Base-by-base conservation (phyloP, 1,140 invertebrate genomes). In the Paraescarpia echinospica region DNA sequence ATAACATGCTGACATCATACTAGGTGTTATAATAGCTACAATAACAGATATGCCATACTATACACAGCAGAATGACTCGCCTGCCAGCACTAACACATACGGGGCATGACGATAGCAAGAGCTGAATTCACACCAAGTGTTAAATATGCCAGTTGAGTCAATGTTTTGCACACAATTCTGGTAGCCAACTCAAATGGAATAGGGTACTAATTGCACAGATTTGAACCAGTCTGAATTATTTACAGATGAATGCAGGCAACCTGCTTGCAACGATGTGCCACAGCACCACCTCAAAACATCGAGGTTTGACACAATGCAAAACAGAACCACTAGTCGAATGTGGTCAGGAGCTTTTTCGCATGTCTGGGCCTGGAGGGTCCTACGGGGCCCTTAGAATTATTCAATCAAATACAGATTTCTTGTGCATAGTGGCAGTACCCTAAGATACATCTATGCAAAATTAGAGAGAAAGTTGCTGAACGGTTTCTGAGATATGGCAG, bases 181-280 rank as follows among this genome's bases (percentile, higher is more conserved):
- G 33, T 22, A 35, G 14, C 91, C 59, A 14, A 92, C 91, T 89
- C 91, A 91, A 33, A 91, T 51, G 92, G 34, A 35, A 22, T 33
- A n/a, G n/a, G n/a, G n/a, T n/a, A 89, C 8, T 89, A 48, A 92
- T 77, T 92, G 33, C 22, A 27, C 31, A 89, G 34, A 89, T 35
- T 35, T 77, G 27, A 18, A 33, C 89, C 4, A 31, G 4, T 34
- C 34, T 93, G 31, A 77, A 22, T 48, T 48, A 89, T 33, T 92
- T 51, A n/a, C 35, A 89, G 8, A 90, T n/a, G 18, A 22, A 51
- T 33, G 92, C 77, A 91, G 77, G 41, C 89, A 92, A 33, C 34
- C 48, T 31, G 41, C 35, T 27, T 77, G 59, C 59, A 12, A 77
- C 27, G 22, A 27, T 6, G 41, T 41, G 41, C 41, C 41, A 77